Conservation (phyloP, 2,113 vertebrate genomes). For the Nipponia nippon region DNA sequence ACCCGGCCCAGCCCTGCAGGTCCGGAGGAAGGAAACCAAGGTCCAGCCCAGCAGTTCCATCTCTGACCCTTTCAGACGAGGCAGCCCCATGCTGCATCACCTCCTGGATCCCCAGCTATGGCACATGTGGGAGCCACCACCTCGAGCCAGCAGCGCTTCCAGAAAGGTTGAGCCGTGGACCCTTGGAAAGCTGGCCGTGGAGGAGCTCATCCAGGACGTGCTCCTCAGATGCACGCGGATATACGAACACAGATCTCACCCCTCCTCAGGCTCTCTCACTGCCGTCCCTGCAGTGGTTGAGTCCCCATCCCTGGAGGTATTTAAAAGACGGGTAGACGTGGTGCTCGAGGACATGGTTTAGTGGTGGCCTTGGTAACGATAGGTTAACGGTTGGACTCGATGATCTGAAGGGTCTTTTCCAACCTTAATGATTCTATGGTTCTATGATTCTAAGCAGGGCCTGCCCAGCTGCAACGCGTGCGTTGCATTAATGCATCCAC, state of each 20-base stretch:
- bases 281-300: neutral
- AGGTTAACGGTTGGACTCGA: too few species aligned
- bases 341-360: too few species aligned
- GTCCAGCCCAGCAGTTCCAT: neutral
- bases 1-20: neutral
- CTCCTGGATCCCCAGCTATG: neutral
- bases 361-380: too few species aligned
- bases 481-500: neutral
- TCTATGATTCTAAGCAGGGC: neutral
- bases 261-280: neutral
- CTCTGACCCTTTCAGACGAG: neutral
- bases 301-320: too few species aligned
- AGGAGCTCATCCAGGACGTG: neutral
- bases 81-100: neutral
- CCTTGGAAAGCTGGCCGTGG: neutral
- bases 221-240: neutral
- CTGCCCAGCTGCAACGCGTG: fast-evolving
- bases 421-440: too few species aligned
- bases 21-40: neutral
- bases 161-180: neutral
- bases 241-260: fast-evolving
- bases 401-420: too few species aligned
- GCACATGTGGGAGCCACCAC: fast-evolving
- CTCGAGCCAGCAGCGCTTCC: neutral
- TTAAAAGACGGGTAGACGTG: too few species aligned